These are phyloP conservation scores for Scaptodrosophila latifasciaeformis DNA, from an alignment of 2,888 invertebrate species.

Conservation along the genomic window DNA sequence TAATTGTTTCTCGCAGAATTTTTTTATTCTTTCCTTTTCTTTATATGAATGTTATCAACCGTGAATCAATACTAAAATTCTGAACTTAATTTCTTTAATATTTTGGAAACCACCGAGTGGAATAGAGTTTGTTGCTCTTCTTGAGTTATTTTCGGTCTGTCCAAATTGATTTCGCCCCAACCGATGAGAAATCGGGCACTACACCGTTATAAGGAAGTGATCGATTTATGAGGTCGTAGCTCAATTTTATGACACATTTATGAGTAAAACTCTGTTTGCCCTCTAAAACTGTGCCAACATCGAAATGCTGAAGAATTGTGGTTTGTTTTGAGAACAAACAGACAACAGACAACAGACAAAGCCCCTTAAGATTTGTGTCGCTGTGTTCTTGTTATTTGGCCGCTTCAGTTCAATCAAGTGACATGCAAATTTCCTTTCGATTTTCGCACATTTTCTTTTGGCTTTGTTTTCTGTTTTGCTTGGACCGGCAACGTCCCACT, in stretches of 20 bases:
- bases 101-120: too few relatives aligned
- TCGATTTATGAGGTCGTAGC: conserved; percentile 13
- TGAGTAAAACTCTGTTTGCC: conserved; percentile 14
- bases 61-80: conserved; percentile 47
- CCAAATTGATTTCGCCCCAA: too few relatives aligned
- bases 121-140: conserved; percentile 44
- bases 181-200: conserved; percentile 6
- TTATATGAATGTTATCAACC: conserved; percentile 51
- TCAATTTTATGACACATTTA: conserved; percentile 28
- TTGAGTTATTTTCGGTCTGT: too few relatives aligned
- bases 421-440: conserved; percentile 64
- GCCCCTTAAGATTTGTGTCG: conserved; percentile 34
- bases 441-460: conserved; percentile 53
- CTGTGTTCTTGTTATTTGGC: conserved; percentile 31
- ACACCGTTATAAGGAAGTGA: conserved; percentile 47
- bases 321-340: conserved; percentile 56
- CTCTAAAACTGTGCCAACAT: conserved; percentile 40
- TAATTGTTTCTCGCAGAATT: conserved; percentile 42
- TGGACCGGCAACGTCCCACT: conserved; percentile 5
- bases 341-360: conserved; percentile 27
- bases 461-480: not conserved
- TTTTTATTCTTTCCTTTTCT: too few relatives aligned
- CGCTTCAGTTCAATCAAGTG: conserved; percentile 46
- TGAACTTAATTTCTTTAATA: not conserved
- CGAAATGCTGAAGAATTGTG: conserved; percentile 12